Evolutionary conservation across 2,888 invertebrate genomes (phyloP), one percentile per base, ranked within the genome.

Genomic region (Oxyteleia sp.): DNA sequence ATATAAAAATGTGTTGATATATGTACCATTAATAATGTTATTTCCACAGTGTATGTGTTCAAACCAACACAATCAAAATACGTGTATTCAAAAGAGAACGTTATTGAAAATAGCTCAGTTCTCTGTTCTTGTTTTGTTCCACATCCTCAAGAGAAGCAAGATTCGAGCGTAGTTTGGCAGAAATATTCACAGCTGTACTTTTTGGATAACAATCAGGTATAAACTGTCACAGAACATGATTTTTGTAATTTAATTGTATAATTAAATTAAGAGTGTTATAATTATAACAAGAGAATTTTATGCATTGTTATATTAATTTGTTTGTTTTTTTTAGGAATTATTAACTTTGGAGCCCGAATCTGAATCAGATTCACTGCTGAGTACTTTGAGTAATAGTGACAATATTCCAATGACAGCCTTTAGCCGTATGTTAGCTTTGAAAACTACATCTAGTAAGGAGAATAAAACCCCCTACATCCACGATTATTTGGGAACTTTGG

Each of bases 1-100:
- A n/a, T n/a, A n/a, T n/a, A n/a, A n/a, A n/a, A n/a, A n/a, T n/a
- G n/a, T n/a, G n/a, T n/a, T n/a, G n/a, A n/a, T n/a, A n/a, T n/a
- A n/a, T n/a, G n/a, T n/a, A n/a, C n/a, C n/a, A 61, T 10, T 16
- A 5, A 15, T 41, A 18, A 53, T 3, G 29, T 76, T 16, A 66
- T 64, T 68, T 61, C 93, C 93, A 53, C 90, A 96, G 96, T 96
- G 86, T 95, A 94, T 88, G 94, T 96, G 55, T 96, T 96, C 90
- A 94, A 94, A 80, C 95, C 96, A 11, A 94, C 93, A 84, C 94
- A 94, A n/a, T 93, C 95, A 3, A 89, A 94, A 66, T 95, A 95
- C 0, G 89, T 96, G 4, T 96, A 95, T 88, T 93, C 92, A 63
- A 94, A 94, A 68, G 91, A 93, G 29, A 91, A 94, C 68, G 84